These are phyloP conservation scores for Anisognathus igniventris DNA, from an alignment of 2,797 vertebrate genomes.

Conservation along the genomic window DNA sequence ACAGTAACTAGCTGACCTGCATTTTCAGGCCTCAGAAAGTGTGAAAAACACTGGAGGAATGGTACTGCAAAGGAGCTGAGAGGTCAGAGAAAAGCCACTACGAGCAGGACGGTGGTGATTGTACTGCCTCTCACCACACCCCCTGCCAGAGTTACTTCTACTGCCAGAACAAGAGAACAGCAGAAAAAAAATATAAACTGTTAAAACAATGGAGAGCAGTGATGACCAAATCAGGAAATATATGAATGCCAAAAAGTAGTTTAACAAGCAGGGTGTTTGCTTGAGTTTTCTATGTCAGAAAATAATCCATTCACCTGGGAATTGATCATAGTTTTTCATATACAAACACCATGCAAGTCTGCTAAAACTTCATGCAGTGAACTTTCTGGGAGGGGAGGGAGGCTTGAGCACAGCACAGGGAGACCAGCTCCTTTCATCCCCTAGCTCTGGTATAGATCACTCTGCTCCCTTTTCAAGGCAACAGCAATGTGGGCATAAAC, in stretches of 20 bases:
- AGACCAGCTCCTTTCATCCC: background rate
- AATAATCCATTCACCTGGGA: background rate
- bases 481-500: accelerated
- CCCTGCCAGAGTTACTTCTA: background rate
- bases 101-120: accelerated
- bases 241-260: background rate
- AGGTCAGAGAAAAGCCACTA: background rate
- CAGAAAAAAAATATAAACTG: background rate
- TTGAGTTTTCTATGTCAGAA: background rate
- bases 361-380: background rate
- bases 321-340: background rate
- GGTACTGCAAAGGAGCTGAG: background rate
- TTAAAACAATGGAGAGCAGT: background rate
- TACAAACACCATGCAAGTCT: background rate
- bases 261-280: background rate
- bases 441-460: background rate
- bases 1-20: background rate
- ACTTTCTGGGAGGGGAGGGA: background rate
- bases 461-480: background rate
- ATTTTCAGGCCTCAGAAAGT: background rate
- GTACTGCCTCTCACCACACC: background rate
- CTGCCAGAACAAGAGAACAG: background rate
- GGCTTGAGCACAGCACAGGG: background rate
- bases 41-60: background rate
- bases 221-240: background rate